Evolutionary conservation across 1,140 invertebrate genomes (phyloP), one percentile per base, ranked within the genome.

Genomic region (Platorchestia sp.): DNA sequence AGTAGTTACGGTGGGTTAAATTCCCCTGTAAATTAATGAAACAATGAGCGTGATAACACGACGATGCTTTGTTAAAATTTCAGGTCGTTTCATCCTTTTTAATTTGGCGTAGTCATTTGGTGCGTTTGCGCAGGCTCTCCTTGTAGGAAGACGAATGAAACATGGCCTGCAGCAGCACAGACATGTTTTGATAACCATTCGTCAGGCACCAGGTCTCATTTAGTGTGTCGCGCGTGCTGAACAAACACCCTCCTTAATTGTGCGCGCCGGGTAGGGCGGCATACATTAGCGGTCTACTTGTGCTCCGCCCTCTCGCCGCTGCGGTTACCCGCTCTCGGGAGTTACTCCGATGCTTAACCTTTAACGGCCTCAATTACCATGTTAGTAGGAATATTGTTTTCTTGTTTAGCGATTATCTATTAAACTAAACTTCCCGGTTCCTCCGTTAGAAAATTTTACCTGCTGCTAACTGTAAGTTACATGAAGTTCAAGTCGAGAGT

Each of bases 171-270:
- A 36, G 59, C 59, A 10, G 27, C 59, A 27, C 22, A 89, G 10
- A 41, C 5, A 89, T 89, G 87, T 89, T 89, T 89, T 89, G 87
- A 89, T 89, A 44, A 89, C 43, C 87, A 42, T 44, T 44, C 43
- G 27, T 89, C 87, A 89, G 87, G 43, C 41, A 89, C 41, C 87
- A 89, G 41, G 87, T 42, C n/a, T 89, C 87, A 89, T 89, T 89
- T 89, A 44, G 87, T 16, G 87, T 27, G 43, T 42, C 36, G 87
- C 87, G n/a, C 43, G 41, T 89, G 87, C 87, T 44, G 87, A 89
- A 44, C 87, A 89, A 89, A 89, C 87, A 89, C 41, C 87, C 87
- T 75, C 27, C 87, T 43, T 42, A 89, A 89, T 41, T 89, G 87
- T 89, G 87, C 41, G 3, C 3, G 86, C 27, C 43, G 22, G 41